Conservation (phyloP, 2,888 invertebrate genomes). For the Norana najaformis region DNA sequence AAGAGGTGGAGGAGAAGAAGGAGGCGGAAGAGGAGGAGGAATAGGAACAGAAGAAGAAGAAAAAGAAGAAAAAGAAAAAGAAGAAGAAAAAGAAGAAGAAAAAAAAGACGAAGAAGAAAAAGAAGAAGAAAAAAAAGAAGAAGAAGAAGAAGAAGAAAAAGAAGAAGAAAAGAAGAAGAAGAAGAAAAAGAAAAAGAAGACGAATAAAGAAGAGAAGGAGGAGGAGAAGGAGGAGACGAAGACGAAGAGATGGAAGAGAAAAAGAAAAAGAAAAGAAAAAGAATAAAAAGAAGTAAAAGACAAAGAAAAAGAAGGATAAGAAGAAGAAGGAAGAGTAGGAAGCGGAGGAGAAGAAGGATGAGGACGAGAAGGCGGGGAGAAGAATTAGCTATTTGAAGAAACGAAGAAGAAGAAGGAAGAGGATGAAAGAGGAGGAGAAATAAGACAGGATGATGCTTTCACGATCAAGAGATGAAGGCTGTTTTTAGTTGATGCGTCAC, state of each 20-base stretch:
- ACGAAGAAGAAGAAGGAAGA: too few species aligned
- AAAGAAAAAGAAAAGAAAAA: neutral
- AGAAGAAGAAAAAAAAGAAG: neutral
- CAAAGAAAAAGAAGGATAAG: neutral
- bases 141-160: neutral
- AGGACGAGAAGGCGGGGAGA: neutral
- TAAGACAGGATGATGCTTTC: neutral
- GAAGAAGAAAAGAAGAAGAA: neutral
- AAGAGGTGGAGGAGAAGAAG: neutral
- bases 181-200: neutral
- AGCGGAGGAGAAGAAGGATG: too few species aligned
- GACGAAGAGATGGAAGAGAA: neutral
- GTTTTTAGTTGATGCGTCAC: slow-evolving; percentile 4
- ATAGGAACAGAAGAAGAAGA: neutral
- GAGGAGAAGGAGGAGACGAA: neutral
- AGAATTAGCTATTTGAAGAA: too few species aligned
- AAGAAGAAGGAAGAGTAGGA: neutral
- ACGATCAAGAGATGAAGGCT: neutral
- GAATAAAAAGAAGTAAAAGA: neutral
- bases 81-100: neutral
- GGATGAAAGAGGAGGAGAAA: neutral
- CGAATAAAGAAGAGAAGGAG: neutral
- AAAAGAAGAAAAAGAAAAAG: neutral
- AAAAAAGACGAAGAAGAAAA: neutral
- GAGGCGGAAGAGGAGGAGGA: neutral